Percentiles rank a stretch among this genome's conserved stretches.
These are phyloP conservation scores for Drosophila repleta DNA, from an alignment of 1,140 invertebrate species.

Conservation along the genomic window DNA sequence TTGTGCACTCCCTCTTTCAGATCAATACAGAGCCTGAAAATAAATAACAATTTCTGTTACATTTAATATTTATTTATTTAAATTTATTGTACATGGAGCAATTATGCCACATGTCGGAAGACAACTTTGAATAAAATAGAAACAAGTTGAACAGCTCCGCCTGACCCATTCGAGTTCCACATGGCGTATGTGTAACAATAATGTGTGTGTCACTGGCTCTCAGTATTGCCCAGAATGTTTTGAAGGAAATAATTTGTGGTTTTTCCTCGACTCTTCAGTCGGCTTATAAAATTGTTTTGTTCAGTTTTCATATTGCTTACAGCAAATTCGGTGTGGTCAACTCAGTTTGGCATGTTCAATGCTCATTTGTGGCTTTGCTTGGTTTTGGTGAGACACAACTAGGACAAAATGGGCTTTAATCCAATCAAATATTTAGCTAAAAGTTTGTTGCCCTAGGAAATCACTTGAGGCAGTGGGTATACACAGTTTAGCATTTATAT, in stretches of 20 bases:
- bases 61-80: too few species aligned
- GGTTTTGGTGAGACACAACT: conserved; percentile 10
- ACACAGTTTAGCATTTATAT: too few species aligned
- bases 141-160: conserved; percentile 9
- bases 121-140: conserved; percentile 26
- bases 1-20: too few species aligned
- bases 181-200: conserved; percentile 52
- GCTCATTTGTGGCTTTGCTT: conserved; percentile 53
- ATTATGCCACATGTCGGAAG: neutral
- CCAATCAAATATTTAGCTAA: conserved; percentile 10
- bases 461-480: neutral
- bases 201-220: neutral
- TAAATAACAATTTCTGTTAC: too few species aligned
- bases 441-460: neutral
- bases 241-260: conserved; percentile 56
- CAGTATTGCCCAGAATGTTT: neutral
- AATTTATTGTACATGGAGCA: conserved; percentile 3
- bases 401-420: conserved; percentile 9
- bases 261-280: conserved; percentile 21
- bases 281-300: conserved; percentile 54
- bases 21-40: too few species aligned
- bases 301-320: conserved; percentile 55
- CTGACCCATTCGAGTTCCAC: conserved; percentile 14
- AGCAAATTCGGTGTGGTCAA: conserved; percentile 68
- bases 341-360: conserved; percentile 37